These are phyloP conservation scores for Cartodere bifasciata DNA, from an alignment of 2,888 invertebrate genomes.

Conservation along the genomic window DNA sequence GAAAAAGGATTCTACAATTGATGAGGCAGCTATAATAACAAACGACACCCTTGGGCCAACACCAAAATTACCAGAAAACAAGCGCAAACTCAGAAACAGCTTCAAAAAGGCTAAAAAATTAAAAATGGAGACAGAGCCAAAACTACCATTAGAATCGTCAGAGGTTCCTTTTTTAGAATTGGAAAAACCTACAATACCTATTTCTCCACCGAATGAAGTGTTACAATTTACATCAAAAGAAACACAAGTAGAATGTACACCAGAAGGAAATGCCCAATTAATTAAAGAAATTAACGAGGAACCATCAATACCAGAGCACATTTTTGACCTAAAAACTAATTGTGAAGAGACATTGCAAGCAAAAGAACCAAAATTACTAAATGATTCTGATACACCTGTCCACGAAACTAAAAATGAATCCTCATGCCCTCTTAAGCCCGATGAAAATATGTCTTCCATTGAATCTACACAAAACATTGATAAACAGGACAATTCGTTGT, in stretches of 20 bases:
- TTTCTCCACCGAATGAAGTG: neutral
- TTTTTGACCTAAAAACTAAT: slow-evolving; percentile 21
- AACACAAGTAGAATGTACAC: too few relatives aligned
- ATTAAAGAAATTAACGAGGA: too few relatives aligned
- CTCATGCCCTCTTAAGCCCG: too few relatives aligned
- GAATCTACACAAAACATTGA: too few relatives aligned
- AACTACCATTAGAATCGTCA: slow-evolving; percentile 7
- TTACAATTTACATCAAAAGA: too few relatives aligned
- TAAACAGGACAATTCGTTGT: slow-evolving; percentile 1
- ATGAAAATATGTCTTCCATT: too few relatives aligned
- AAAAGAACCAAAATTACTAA: too few relatives aligned
- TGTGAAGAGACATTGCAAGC: slow-evolving; percentile 23
- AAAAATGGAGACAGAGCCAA: slow-evolving; percentile 18
- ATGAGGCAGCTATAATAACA: neutral
- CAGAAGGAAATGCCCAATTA: too few relatives aligned
- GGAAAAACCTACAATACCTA: slow-evolving; percentile 12
- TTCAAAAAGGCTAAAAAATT: slow-evolving; percentile 24
- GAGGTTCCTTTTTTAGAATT: slow-evolving; percentile 21
- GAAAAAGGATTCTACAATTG: slow-evolving; percentile 6
- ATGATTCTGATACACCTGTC: too few relatives aligned
- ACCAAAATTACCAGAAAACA: slow-evolving; percentile 13
- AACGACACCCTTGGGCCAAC: slow-evolving; percentile 4
- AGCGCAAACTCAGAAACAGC: slow-evolving; percentile 21
- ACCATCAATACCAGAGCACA: slow-evolving; percentile 22
- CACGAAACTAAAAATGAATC: too few relatives aligned